Evolutionary conservation across 1,140 invertebrate species (phyloP), one percentile per base, ranked within the genome.

Genomic region (Spodoptera litura): DNA sequence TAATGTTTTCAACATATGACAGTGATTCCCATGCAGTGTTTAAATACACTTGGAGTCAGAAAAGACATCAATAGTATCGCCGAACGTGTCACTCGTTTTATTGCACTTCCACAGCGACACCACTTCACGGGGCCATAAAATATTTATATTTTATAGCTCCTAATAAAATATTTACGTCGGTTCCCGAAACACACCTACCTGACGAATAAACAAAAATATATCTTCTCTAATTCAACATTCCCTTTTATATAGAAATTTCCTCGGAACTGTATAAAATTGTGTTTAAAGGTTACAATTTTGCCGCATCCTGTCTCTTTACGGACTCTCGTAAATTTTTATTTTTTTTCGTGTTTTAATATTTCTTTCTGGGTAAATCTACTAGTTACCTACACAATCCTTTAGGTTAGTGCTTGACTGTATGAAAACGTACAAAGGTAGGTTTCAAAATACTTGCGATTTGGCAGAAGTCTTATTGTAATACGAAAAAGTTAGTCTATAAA

Each of bases 81-180:
- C 25, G 52, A 52, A 75, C 27, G 58, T 62, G 66, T 70, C 56
- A 38, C 25, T 15, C 35, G n/a, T 15, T 70, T 78, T 78, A 78
- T 52, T 78, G 64, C 53, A 68, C 62, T 51, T 75, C 64, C 59
- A 56, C 44, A 73, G 6, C 70, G 44, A 55, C 38, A 74, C 61
- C 62, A 68, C 72, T 79, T 51, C 52, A 62, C 52, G 71, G 52
- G 20, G 25, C 61, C 55, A 70, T 79, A 68, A 79, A 79, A 74
- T 79, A 74, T 74, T 79, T 79, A 79, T 79, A 79, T 73, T 79
- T 79, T 79, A 79, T 79, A 53, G 55, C 62, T 13, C 68, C 71
- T 51, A 79, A 79, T 79, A 79, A 79, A 79, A 79, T 74, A 79
- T 79, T 79, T 79, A 74, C 53, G 62, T 59, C 38, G 44, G 20